A percentile compares a stretch with the other conserved stretches of the same genome.
These are phyloP conservation scores for Hypocryptadius cinnamomeus DNA, from an alignment of 2,113 vertebrate genomes.

Conservation along the genomic window DNA sequence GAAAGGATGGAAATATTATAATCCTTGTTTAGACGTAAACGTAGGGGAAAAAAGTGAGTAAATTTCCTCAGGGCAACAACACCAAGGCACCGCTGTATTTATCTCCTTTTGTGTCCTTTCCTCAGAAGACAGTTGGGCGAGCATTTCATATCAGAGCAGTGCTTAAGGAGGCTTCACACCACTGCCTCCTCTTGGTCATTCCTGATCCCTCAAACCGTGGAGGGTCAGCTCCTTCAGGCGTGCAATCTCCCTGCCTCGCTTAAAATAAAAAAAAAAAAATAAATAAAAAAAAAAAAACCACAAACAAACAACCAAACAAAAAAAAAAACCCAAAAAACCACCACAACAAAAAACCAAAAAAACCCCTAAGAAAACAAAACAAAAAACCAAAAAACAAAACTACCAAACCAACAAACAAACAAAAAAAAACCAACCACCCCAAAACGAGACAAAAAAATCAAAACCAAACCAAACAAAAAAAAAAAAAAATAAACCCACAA, in stretches of 20 bases:
- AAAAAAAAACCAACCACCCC: background rate
- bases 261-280: background rate
- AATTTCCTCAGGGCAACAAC: background rate
- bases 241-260: background rate
- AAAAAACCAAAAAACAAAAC: too few relatives aligned
- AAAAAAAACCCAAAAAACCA: background rate
- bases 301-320: background rate
- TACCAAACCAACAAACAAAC: background rate
- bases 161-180: background rate
- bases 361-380: too few relatives aligned
- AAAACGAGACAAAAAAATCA: too few relatives aligned
- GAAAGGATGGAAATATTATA: background rate
- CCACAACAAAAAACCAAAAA: background rate
- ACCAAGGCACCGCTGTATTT: background rate
- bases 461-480: background rate
- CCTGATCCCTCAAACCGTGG: background rate
- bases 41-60: background rate
- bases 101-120: background rate
- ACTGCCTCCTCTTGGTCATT: conserved; percentile 16
- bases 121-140: fast-evolving
- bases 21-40: background rate
- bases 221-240: background rate
- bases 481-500: background rate
- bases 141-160: background rate
- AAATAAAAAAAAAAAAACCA: too few relatives aligned